Evolutionary conservation across 2,888 invertebrate genomes (phyloP).

Genomic region (Platycheirus albimanus): DNA sequence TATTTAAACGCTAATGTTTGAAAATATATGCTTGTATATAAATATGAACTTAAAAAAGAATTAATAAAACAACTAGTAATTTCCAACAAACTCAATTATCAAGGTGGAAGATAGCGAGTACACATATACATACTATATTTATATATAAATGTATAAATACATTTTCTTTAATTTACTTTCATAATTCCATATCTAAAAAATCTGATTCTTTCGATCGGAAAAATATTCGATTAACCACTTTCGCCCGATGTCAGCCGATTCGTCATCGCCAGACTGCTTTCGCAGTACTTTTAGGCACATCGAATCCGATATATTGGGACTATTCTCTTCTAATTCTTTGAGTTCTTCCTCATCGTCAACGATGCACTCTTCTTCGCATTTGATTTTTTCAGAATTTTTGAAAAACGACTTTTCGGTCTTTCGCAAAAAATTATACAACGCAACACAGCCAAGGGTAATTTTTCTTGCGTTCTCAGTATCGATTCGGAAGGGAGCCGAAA

Average conservation of each 20-base stretch:
- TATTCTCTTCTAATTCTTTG: conserved; percentile 79
- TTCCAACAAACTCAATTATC: conserved; percentile 74
- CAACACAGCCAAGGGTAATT: conserved; percentile 80
- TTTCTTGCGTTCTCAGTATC: conserved; percentile 80
- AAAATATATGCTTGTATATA: conserved; percentile 72
- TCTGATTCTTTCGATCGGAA: conserved; percentile 68
- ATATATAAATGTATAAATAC: conserved; percentile 77
- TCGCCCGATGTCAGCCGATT: conserved; percentile 77
- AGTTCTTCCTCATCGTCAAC: conserved; percentile 79
- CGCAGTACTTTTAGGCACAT: conserved; percentile 78
- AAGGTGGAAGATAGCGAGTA: conserved; percentile 73
- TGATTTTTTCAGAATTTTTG: conserved; percentile 78
- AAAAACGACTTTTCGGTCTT: conserved; percentile 79
- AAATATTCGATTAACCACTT: conserved; percentile 78
- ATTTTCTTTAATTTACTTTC: conserved; percentile 78
- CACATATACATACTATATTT: conserved; percentile 58
- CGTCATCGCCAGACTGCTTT: conserved; percentile 79
- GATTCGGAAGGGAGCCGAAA: conserved; percentile 79
- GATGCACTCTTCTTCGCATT: conserved; percentile 79
- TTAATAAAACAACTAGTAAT: conserved; percentile 73
- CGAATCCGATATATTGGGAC: conserved; percentile 79
- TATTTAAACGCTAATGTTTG: conserved; percentile 68
- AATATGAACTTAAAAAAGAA: conserved; percentile 74
- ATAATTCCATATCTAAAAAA: conserved; percentile 72
- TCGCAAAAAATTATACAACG: conserved; percentile 81